Percentiles rank a stretch among this genome's conserved stretches.
Evolutionary conservation across 2,888 invertebrate genomes (phyloP).

Genomic region (Callimorpha dominula): DNA sequence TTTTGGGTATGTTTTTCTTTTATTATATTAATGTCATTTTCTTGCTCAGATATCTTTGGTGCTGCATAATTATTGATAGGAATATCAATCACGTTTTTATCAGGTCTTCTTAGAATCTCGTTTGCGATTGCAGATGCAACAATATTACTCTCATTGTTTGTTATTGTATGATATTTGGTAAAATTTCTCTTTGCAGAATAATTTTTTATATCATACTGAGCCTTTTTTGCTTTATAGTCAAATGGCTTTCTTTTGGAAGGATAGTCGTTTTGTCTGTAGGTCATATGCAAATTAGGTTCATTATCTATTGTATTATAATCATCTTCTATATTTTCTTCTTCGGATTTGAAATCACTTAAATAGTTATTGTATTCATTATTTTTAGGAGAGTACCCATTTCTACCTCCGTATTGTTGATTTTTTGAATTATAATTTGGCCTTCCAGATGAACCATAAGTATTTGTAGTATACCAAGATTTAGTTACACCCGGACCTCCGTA

Average conservation of each 20-base stretch:
- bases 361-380: slow-evolving; percentile 18
- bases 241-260: slow-evolving; percentile 35
- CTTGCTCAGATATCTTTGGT: not conserved
- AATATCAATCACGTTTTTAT: not conserved
- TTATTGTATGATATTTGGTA: slow-evolving; percentile 22
- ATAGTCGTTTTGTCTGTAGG: slow-evolving; percentile 22
- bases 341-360: slow-evolving; percentile 1
- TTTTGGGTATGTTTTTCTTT: slow-evolving; percentile 23
- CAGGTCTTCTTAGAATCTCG: not conserved
- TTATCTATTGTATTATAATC: not conserved
- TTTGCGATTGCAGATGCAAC: not conserved
- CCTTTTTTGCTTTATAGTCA: slow-evolving; percentile 51
- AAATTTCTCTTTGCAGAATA: slow-evolving; percentile 38
- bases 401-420: slow-evolving; percentile 36
- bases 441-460: slow-evolving; percentile 50
- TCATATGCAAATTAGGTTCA: slow-evolving; percentile 20
- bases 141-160: not conserved
- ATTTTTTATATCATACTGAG: slow-evolving; percentile 43
- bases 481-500: slow-evolving; percentile 52
- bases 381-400: slow-evolving; percentile 15
- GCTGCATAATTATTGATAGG: not conserved
- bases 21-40: not conserved
- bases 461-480: slow-evolving; percentile 56
- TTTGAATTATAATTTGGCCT: slow-evolving; percentile 48
- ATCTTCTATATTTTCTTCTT: slow-evolving; percentile 6